Conservation (phyloP, 2,888 invertebrate species). For the Patella pellucida region DNA sequence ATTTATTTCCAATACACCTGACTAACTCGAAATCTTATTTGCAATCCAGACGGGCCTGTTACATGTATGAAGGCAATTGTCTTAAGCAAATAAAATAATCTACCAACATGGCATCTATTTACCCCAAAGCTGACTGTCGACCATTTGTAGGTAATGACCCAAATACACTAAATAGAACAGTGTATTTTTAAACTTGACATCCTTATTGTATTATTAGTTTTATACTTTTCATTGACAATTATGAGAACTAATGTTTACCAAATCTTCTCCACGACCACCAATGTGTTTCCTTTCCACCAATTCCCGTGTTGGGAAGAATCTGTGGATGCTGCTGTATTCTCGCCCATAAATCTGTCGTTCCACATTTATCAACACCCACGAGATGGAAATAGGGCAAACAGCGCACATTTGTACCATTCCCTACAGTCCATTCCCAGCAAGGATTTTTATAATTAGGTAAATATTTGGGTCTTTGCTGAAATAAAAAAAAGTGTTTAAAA, state of each 20-base stretch:
- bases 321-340: slow-evolving; percentile 35
- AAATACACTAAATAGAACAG: not conserved
- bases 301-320: slow-evolving; percentile 23
- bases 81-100: too few species aligned
- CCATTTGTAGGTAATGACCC: too few species aligned
- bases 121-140: too few species aligned
- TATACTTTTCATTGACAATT: not conserved
- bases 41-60: too few species aligned
- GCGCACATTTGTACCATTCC: slow-evolving; percentile 15
- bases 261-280: slow-evolving; percentile 47
- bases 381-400: slow-evolving; percentile 46
- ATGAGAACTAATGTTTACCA: slow-evolving; percentile 25
- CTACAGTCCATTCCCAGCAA: slow-evolving; percentile 33
- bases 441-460: slow-evolving; percentile 41
- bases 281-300: slow-evolving; percentile 42
- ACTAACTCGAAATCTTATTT: too few species aligned
- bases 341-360: slow-evolving; percentile 43
- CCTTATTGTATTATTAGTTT: not conserved
- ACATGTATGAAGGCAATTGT: too few species aligned
- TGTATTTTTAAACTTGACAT: not conserved
- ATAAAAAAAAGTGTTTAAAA: slow-evolving; percentile 1
- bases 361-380: slow-evolving; percentile 43
- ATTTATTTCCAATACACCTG: too few species aligned
- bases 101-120: too few species aligned
- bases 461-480: slow-evolving; percentile 29